Base-by-base conservation (phyloP, 2,888 invertebrate genomes). In the Melangyna quadrimaculata region DNA sequence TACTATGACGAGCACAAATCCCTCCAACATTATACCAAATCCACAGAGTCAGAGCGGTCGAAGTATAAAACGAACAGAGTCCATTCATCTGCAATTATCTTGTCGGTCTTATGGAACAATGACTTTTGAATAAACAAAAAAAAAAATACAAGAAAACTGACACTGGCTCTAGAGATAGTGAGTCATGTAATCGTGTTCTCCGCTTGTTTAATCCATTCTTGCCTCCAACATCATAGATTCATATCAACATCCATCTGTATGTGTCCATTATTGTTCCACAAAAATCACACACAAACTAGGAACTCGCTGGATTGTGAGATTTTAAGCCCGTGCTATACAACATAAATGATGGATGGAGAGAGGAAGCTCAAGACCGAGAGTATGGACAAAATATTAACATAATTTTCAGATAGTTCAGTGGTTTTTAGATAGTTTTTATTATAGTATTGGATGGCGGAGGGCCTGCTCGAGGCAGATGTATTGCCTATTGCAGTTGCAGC, bases 1-100 rank as follows among this genome's bases (percentile, higher is more conserved):
- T 72, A 59, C 69, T 8, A 22, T 35, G 59, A 40, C 61, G 71
- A 86, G 72, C 84, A 80, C 77, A 72, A 86, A 70, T 86, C 48
- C 10, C 40, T 35, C 74, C 74, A 57, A 70, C 29, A 45, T 65
- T 12, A n/a, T n/a, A 51, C 6, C 14, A 3, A 48, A 7, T n/a
- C 9, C 7, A n/a, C 12, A 37, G 29, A 43, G 35, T 5, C 55
- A 24, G 2, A 53, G 29, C 1, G 17, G 37, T 43, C 71, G 48
- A 75, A 63, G 70, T 74, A 24, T n/a, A 29, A 14, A 2, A 57
- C n/a, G 6, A 48, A 22, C 86, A 73, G 78, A 86, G 86, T 86
- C 86, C 86, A 63, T 70, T 86, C 80, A 81, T 86, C 80, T 77
- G 80, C 86, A 86, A 86, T 86, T 86, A 86, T 81, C 81, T 86